Base-by-base conservation (phyloP, 2,797 vertebrate species). In the Danio kyathit region DNA sequence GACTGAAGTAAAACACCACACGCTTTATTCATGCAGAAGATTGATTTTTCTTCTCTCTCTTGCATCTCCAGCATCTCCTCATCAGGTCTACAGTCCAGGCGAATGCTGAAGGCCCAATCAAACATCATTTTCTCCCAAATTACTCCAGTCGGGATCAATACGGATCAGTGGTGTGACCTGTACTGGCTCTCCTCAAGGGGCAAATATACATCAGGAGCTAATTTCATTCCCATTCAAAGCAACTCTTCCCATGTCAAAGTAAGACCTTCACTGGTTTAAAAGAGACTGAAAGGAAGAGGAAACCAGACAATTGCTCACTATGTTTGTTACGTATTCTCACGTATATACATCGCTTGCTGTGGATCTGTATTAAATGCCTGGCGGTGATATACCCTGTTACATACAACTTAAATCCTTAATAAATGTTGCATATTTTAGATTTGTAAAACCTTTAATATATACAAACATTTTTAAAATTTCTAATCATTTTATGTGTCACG, bases 91-190 rank as follows among this genome's bases (percentile, higher is more conserved):
- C 13, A 29, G 49, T 64, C 29, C 12, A 70, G 46, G 49, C 44
- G 48, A 63, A 71, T 52, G 69, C 81, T 17, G 76, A 82, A 61
- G 40, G 67, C 44, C 49, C 46, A 59, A 88, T 82, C 82, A 87
- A 86, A 86, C 74, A 48, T 77, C 13, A 83, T 84, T 87, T 86
- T 78, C 75, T 59, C 79, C 54, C 54, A 83, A 87, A 85, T 85
- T 76, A 88, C 81, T 84, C 76, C 80, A 76, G 72, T 83, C 83
- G 56, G 48, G 72, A 84, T 88, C 82, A 40, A 85, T 87, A 83
- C 12, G 56, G 66, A 86, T 86, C 87, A 83, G 81, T 5, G 43
- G 79, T 72, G 61, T 78, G 80, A 85, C 82, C 87, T 83, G 72
- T 69, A 72, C 70, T 56, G 43, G 63, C 66, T 76, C 74, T 19